Percentiles rank a stretch among this genome's conserved stretches.
phyloP scores from a whole-genome alignment of 1,140 invertebrate genomes.

The Pseudomyrmex sp. region DNA sequence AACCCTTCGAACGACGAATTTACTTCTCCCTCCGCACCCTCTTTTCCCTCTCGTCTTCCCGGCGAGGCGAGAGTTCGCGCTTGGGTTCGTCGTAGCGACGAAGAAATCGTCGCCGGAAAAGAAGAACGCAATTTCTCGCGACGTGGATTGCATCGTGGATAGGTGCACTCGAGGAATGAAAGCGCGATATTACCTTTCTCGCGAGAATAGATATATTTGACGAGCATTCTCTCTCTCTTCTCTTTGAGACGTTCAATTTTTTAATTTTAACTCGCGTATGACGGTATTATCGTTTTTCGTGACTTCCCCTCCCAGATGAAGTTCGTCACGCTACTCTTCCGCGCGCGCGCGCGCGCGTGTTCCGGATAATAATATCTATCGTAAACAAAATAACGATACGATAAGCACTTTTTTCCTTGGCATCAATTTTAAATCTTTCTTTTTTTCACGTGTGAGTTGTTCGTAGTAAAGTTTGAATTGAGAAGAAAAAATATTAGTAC shows the following conservation, averaged over 20 bases:
- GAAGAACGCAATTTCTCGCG: slow-evolving; percentile 33
- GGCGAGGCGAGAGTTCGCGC: neutral
- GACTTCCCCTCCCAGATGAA: neutral
- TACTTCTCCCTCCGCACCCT: slow-evolving; percentile 8
- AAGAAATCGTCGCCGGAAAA: slow-evolving; percentile 25
- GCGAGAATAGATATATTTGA: slow-evolving; percentile 27
- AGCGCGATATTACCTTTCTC: slow-evolving; percentile 33
- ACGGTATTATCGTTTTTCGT: slow-evolving; percentile 28
- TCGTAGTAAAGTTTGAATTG: neutral
- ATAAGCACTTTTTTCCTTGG: neutral
- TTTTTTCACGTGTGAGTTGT: neutral
- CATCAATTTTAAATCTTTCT: neutral
- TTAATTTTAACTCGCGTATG: slow-evolving; percentile 3
- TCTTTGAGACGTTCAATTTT: slow-evolving; percentile 32
- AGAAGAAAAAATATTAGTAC: too few relatives aligned
- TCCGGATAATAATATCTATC: neutral
- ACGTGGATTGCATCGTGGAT: slow-evolving; percentile 1
- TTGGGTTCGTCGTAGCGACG: neutral
- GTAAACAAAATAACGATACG: neutral
- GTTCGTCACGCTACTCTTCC: neutral
- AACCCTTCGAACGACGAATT: slow-evolving; percentile 62
- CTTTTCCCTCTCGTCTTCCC: neutral
- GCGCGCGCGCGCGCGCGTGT: too few relatives aligned
- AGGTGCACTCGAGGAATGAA: neutral
- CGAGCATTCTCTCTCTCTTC: too few relatives aligned